Evolutionary conservation across 2,113 vertebrate genomes (phyloP), one percentile per base, ranked within the genome.

Genomic region (Sapayoa aenigma): DNA sequence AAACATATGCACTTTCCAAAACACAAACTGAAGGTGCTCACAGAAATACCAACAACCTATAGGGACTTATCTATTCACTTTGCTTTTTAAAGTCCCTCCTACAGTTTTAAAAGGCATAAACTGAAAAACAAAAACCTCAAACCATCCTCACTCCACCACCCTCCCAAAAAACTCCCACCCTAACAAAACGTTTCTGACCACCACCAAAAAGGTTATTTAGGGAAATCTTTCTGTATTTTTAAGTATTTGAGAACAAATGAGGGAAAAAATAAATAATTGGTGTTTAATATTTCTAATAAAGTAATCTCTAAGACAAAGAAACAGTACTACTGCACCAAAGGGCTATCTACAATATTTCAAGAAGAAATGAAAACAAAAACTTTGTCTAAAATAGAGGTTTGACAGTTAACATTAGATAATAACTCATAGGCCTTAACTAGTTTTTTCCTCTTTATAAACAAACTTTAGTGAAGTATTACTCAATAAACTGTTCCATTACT

Each of bases 1-100:
- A 83, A 56, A 24, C 3, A 41, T 0, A 0, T 11, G 5, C 3
- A 5, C 52, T 75, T 93, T 44, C 31, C 24, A 60, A 74, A 74
- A 41, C 28, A 17, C 18, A 31, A 60, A 18, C 44, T 31, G 24
- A 68, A 65, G 53, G 41, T 19, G 30, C 35, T 5, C 31, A 31
- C 44, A 75, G 35, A 91, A 82, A 81, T 19, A 75, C 4, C 41
- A 31, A 27, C 12, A 56, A 39, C 11, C 8, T 46, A 21, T n/a
- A 85, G 13, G 53, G 28, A 60, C 47, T 14, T 37, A 21, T 0
- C 35, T 59, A 30, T 31, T 44, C 3, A 5, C 22, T 72, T 82
- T 78, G 33, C 24, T 42, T 84, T 56, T 68, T 39, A 9, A 67
- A 44, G 31, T 50, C 94, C 44, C 13, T 85, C 20, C 17, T 41